These are phyloP conservation scores for Harlomillsia oculata DNA, from an alignment of 1,140 invertebrate genomes.

Conservation along the genomic window DNA sequence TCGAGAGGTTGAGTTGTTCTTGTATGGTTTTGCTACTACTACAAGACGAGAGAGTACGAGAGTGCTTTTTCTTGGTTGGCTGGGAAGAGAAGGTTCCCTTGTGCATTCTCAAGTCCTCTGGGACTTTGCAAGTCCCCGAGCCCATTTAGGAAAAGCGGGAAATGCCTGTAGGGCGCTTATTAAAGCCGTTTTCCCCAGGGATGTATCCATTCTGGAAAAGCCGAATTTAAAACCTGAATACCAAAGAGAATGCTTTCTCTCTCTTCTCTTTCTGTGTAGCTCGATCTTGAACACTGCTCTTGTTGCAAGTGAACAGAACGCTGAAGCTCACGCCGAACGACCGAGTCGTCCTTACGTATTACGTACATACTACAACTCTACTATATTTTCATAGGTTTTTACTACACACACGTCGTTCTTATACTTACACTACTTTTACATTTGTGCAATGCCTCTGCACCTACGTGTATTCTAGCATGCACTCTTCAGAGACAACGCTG, in stretches of 20 bases:
- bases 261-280: conserved; percentile 6
- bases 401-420: no score
- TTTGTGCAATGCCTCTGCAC: background rate
- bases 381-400: no score
- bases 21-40: no score
- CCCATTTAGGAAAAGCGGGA: conserved; percentile 34
- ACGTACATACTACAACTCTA: no score
- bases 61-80: conserved; percentile 27
- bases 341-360: no score
- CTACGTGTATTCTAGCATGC: no score
- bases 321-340: background rate
- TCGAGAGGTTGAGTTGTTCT: no score
- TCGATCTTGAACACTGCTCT: background rate
- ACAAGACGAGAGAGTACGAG: conserved; percentile 6
- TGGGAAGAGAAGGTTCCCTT: conserved; percentile 29
- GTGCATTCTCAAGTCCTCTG: conserved; percentile 21
- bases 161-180: conserved; percentile 36
- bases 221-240: conserved; percentile 36
- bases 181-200: conserved; percentile 34
- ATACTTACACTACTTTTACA: background rate
- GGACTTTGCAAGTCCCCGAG: conserved; percentile 29
- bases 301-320: background rate
- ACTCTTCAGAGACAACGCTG: no score
- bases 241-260: conserved; percentile 33
- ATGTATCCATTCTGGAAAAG: conserved; percentile 35